These are phyloP conservation scores for Halyomorpha halys DNA, from an alignment of 1,140 invertebrate species.

Conservation along the genomic window DNA sequence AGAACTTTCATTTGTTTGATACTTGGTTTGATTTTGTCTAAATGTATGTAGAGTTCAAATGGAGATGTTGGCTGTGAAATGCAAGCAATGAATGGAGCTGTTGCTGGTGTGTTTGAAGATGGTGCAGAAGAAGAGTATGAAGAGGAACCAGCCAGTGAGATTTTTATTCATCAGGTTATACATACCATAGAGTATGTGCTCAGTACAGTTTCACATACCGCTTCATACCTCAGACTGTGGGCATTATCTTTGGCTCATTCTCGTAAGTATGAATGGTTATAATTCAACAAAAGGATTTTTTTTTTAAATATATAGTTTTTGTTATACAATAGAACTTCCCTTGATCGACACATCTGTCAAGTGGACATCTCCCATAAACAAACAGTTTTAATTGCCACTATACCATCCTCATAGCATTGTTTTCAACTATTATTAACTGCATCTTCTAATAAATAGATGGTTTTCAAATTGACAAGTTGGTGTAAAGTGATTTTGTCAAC, in stretches of 20 bases:
- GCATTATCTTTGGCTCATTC: slow-evolving; percentile 63
- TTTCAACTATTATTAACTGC: too few relatives aligned
- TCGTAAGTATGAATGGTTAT: slow-evolving; percentile 41
- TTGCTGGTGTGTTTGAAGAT: slow-evolving; percentile 7
- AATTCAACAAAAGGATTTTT: too few relatives aligned
- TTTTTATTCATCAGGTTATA: slow-evolving; percentile 58
- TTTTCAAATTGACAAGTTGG: too few relatives aligned
- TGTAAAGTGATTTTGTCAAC: too few relatives aligned
- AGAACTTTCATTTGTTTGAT: not conserved
- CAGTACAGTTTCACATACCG: slow-evolving; percentile 62
- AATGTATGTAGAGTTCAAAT: not conserved
- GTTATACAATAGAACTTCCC: too few relatives aligned
- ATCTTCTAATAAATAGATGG: too few relatives aligned
- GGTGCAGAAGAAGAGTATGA: slow-evolving; percentile 34
- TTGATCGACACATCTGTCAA: too few relatives aligned
- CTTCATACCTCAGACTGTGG: slow-evolving; percentile 64
- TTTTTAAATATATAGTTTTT: too few relatives aligned
- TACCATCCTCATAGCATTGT: too few relatives aligned
- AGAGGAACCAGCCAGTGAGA: slow-evolving; percentile 47
- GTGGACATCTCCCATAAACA: too few relatives aligned
- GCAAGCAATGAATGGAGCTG: slow-evolving; percentile 26
- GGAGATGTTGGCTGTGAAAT: slow-evolving; percentile 27
- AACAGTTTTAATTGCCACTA: too few relatives aligned
- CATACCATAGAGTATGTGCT: slow-evolving; percentile 69
- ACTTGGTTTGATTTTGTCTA: not conserved